Evolutionary conservation across 2,888 invertebrate species (phyloP).

Genomic region (Malthinus seriepunctatus): DNA sequence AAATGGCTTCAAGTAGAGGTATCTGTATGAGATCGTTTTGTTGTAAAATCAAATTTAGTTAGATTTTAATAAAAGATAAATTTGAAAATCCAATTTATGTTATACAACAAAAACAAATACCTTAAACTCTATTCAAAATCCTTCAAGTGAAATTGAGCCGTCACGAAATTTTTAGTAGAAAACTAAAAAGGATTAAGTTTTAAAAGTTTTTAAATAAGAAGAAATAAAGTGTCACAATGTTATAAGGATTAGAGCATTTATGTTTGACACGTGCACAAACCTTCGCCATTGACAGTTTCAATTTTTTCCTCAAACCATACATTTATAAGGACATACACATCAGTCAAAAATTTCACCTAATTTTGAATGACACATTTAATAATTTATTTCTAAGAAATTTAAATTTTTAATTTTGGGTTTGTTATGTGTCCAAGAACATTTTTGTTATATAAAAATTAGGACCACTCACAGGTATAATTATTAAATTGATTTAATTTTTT

Average conservation of each 20-base stretch:
- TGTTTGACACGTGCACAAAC: conserved; percentile 19
- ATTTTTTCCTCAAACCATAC: not conserved
- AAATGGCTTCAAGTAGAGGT: not conserved
- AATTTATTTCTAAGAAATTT: conserved; percentile 6
- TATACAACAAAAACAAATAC: conserved; percentile 12
- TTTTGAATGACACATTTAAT: conserved; percentile 10
- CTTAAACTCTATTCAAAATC: conserved; percentile 16
- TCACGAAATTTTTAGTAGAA: conserved; percentile 24
- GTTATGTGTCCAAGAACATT: not conserved
- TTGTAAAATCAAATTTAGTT: too few relatives aligned
- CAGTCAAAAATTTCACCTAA: conserved; percentile 9
- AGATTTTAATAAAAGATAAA: not conserved
- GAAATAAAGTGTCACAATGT: conserved; percentile 26
- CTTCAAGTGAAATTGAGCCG: conserved; percentile 30
- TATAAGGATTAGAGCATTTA: conserved; percentile 20
- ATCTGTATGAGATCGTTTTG: too few relatives aligned
- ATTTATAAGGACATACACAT: not conserved
- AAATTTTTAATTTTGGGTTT: not conserved
- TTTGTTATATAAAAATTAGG: not conserved
- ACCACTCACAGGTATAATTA: conserved; percentile 18
- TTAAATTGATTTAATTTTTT: conserved; percentile 16
- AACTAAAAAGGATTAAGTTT: conserved; percentile 18
- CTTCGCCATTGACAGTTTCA: conserved; percentile 10
- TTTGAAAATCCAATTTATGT: conserved; percentile 19
- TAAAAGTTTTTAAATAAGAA: conserved; percentile 18